These are phyloP conservation scores for Cryptocheilus praepositus DNA, from an alignment of 2,888 invertebrate genomes.

Conservation along the genomic window DNA sequence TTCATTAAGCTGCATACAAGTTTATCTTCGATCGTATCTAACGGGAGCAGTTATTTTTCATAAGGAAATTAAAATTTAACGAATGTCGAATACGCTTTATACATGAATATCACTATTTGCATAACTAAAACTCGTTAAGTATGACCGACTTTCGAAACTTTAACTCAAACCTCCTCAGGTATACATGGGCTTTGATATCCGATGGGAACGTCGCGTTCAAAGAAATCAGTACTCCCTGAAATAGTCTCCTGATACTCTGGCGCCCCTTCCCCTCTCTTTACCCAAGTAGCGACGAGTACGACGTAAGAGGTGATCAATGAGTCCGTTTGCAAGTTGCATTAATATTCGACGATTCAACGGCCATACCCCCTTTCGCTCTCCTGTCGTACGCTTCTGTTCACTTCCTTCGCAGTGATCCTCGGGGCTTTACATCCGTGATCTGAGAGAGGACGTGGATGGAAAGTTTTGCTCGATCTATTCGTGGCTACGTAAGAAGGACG, in stretches of 20 bases:
- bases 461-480: no score
- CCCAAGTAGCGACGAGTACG: neutral
- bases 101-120: no score
- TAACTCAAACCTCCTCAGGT: no score
- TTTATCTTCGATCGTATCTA: no score
- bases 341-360: constrained; percentile 18
- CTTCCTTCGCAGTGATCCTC: neutral
- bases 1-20: no score
- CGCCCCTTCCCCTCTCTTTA: neutral
- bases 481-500: neutral
- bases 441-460: no score
- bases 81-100: no score
- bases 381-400: neutral
- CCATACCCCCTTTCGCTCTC: constrained; percentile 6
- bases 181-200: constrained; percentile 9
- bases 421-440: neutral
- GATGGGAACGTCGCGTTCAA: constrained; percentile 33
- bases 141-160: no score
- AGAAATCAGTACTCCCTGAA: constrained; percentile 33
- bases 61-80: no score
- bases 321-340: constrained; percentile 26
- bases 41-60: no score
- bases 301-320: constrained; percentile 28
- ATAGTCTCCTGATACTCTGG: constrained; percentile 27
- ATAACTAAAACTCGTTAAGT: no score